Percentiles rank a stretch among this genome's conserved stretches.
Evolutionary conservation across 1,140 invertebrate genomes (phyloP).

Genomic region (Arion vulgaris): DNA sequence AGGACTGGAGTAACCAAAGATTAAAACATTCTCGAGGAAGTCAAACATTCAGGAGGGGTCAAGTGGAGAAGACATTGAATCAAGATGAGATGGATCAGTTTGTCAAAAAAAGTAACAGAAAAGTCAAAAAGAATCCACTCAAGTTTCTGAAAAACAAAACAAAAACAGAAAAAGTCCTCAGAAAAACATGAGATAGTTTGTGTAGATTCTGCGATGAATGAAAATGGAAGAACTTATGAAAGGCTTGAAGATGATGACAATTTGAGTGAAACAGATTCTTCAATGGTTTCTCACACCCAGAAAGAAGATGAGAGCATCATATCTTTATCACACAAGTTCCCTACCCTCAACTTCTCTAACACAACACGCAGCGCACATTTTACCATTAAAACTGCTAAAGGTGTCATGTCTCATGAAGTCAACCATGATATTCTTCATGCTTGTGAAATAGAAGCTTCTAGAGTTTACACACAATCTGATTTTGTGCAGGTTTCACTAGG

Average conservation of each 20-base stretch:
- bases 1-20: constrained; percentile 19
- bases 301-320: not conserved
- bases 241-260: not conserved
- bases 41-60: not conserved
- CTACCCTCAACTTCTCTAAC: not conserved
- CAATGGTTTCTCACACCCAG: not conserved
- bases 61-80: not conserved
- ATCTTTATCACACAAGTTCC: constrained; percentile 8
- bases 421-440: constrained; percentile 51
- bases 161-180: not conserved
- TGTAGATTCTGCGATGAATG: not conserved
- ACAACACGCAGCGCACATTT: constrained; percentile 53
- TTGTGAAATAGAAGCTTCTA: constrained; percentile 46
- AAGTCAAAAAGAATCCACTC: not conserved
- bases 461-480: not conserved
- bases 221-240: too few species aligned
- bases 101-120: not conserved
- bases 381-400: constrained; percentile 49
- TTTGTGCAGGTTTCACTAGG: constrained; percentile 37
- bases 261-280: not conserved
- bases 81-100: not conserved
- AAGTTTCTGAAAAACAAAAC: not conserved
- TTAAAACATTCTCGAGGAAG: not conserved
- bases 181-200: not conserved
- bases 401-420: constrained; percentile 41